Conservation (phyloP, 2,113 vertebrate species). For the Myiozetetes cayanensis region DNA sequence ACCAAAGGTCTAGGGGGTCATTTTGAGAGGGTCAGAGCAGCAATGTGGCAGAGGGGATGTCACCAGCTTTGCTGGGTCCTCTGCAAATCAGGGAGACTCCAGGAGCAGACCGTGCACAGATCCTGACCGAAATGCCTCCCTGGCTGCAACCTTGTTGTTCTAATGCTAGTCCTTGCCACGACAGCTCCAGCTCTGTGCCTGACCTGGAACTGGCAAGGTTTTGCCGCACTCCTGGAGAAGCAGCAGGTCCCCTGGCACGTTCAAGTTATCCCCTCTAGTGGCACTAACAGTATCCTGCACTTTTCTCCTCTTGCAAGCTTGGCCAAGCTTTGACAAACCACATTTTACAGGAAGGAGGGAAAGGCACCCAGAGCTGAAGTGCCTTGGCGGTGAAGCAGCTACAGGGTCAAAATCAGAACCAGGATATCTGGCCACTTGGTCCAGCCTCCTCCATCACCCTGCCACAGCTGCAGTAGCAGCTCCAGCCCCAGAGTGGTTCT, state of each 20-base stretch:
- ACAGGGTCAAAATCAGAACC: neutral
- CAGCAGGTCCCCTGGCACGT: neutral
- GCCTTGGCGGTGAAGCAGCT: neutral
- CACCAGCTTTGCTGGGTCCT: neutral
- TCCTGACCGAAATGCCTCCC: neutral
- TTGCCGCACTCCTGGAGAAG: neutral
- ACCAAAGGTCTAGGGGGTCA: neutral
- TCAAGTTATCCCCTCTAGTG: neutral
- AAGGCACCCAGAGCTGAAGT: neutral
- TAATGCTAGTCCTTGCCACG: neutral
- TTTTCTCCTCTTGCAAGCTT: neutral
- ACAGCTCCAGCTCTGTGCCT: neutral
- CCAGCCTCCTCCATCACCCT: neutral
- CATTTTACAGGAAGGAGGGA: neutral
- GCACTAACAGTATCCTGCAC: neutral
- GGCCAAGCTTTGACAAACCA: fast-evolving
- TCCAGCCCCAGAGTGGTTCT: neutral
- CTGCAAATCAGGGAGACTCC: neutral
- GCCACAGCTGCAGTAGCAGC: neutral
- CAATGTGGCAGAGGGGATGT: neutral
- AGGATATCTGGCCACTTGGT: neutral
- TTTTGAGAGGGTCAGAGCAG: neutral
- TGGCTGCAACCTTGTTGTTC: neutral
- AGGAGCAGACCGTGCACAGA: neutral
- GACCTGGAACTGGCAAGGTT: neutral